These are phyloP conservation scores for Beroe forskalii DNA, from an alignment of 37 sponge, comb jelly and placozoan species.

Conservation along the genomic window DNA sequence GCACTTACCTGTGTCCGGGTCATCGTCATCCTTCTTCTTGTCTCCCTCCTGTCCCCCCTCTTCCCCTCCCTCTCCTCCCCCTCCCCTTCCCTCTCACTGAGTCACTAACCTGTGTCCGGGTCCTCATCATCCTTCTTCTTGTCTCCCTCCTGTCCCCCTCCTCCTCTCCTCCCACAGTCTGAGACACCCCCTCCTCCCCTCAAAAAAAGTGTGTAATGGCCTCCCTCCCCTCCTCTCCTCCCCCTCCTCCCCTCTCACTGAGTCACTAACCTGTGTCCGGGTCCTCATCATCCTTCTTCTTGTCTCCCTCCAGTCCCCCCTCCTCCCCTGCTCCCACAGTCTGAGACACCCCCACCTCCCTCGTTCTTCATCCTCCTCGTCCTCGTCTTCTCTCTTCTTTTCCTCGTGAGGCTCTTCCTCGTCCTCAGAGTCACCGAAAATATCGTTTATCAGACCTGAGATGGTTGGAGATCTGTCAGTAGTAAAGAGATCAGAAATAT, in stretches of 20 bases:
- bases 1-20: neutral
- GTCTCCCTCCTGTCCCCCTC: neutral
- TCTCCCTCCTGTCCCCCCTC: neutral
- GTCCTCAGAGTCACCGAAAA: slow-evolving; percentile 63
- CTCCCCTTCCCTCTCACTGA: too few species aligned
- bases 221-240: too few species aligned
- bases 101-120: too few species aligned
- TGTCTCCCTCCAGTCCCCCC: neutral
- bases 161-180: neutral
- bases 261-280: slow-evolving; percentile 1
- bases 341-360: neutral
- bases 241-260: too few species aligned
- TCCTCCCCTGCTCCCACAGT: neutral
- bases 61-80: too few species aligned
- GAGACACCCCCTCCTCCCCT: neutral
- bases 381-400: neutral
- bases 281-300: slow-evolving; percentile 25
- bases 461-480: neutral
- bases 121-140: slow-evolving; percentile 10
- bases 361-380: neutral
- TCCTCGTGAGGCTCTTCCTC: slow-evolving; percentile 23
- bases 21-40: slow-evolving; percentile 8
- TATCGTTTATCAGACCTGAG: slow-evolving; percentile 61
- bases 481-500: neutral
- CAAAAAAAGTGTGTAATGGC: too few species aligned